Percentiles rank a stretch among this genome's conserved stretches.
phyloP scores from a whole-genome alignment of 2,888 invertebrate genomes.

The Epiblema foenella region DNA sequence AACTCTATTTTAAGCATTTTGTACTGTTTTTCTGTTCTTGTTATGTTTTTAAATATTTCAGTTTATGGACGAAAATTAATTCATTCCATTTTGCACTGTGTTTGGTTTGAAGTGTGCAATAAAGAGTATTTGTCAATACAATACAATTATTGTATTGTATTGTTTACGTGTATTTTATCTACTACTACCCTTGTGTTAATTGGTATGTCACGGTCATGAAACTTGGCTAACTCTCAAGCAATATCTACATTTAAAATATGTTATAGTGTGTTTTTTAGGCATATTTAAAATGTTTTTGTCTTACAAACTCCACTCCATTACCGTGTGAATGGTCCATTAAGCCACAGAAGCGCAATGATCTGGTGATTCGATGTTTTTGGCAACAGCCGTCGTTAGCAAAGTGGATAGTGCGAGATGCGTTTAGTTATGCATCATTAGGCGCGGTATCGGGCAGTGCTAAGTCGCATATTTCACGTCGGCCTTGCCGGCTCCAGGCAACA shows the following conservation, averaged over 20 bases:
- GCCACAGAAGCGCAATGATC: constrained; percentile 28
- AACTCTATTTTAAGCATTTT: no score
- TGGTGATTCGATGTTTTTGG: constrained; percentile 38
- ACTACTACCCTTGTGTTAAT: no score
- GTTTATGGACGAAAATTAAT: no score
- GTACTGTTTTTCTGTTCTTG: no score
- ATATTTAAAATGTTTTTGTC: neutral
- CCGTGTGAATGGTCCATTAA: constrained; percentile 33
- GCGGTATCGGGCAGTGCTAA: constrained; percentile 47
- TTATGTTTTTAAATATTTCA: no score
- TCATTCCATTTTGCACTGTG: no score
- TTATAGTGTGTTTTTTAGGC: neutral
- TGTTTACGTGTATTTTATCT: no score
- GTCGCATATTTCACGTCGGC: constrained; percentile 47
- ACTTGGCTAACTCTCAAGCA: neutral
- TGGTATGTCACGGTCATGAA: no score
- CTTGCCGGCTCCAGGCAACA: constrained; percentile 39
- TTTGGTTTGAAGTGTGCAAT: no score
- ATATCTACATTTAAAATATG: neutral
- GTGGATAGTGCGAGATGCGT: constrained; percentile 46
- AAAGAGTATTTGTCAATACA: no score
- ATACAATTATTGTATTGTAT: no score
- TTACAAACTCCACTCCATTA: constrained; percentile 29
- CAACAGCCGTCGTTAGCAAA: constrained; percentile 39
- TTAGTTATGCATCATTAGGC: constrained; percentile 52